Evolutionary conservation across 2,797 vertebrate genomes (phyloP).

Genomic region (Onychomys arenicola): DNA sequence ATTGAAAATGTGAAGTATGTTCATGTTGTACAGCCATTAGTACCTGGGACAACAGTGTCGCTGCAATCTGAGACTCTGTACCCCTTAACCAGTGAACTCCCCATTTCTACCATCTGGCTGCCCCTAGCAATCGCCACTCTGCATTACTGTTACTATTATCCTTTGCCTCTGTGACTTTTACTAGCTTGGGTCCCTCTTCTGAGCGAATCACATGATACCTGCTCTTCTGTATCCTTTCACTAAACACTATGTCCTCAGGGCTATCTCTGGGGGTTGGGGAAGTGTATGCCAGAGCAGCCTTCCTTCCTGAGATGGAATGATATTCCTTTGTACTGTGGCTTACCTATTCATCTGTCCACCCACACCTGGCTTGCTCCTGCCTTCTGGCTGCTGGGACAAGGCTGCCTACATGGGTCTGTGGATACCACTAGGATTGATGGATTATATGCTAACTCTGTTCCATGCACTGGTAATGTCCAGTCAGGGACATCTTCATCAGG

Average conservation of each 20-base stretch:
- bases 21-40: neutral
- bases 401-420: neutral
- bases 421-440: neutral
- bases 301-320: neutral
- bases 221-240: neutral
- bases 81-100: neutral
- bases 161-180: neutral
- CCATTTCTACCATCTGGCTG: neutral
- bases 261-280: neutral
- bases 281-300: neutral
- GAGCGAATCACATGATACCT: neutral
- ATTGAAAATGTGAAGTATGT: neutral
- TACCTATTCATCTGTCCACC: neutral
- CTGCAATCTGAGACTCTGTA: neutral
- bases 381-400: neutral
- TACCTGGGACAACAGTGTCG: neutral
- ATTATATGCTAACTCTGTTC: neutral
- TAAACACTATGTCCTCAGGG: neutral
- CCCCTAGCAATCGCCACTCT: neutral
- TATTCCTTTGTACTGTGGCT: neutral
- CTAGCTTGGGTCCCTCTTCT: neutral
- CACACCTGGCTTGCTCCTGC: neutral
- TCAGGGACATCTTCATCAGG: neutral
- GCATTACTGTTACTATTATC: neutral
- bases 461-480: neutral